Evolutionary conservation across 2,113 vertebrate genomes (phyloP).

Genomic region (Grantiella picta): DNA sequence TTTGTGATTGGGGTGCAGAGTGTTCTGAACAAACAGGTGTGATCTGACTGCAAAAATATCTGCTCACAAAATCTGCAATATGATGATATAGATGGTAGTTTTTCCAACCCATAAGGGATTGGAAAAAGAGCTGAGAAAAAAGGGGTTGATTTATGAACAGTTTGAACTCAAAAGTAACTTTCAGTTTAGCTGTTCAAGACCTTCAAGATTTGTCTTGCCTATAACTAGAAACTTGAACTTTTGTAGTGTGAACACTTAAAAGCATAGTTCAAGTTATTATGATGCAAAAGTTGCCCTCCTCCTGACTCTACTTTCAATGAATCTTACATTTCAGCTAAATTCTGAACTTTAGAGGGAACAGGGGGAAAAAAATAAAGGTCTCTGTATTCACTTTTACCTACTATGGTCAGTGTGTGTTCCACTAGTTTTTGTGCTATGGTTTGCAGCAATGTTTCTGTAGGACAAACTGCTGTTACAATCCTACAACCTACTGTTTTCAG

Average conservation of each 20-base stretch:
- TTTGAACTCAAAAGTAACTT: constrained; percentile 5
- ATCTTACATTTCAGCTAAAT: not conserved
- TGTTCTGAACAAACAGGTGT: not conserved
- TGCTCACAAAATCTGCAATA: not conserved
- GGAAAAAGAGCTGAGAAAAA: not conserved
- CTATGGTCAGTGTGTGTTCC: not conserved
- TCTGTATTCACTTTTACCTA: not conserved
- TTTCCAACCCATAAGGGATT: not conserved
- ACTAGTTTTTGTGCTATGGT: not conserved
- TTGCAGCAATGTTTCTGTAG: not conserved
- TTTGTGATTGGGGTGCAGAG: not conserved
- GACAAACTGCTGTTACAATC: not conserved
- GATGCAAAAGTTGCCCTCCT: not conserved
- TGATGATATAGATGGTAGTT: not conserved
- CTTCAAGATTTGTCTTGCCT: not conserved
- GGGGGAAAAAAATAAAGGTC: not conserved
- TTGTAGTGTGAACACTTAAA: not conserved
- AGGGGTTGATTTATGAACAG: not conserved
- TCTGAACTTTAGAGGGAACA: not conserved
- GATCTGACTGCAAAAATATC: not conserved
- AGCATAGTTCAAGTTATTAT: not conserved
- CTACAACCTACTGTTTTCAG: not conserved
- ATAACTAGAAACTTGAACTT: not conserved
- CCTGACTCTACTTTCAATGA: not conserved
- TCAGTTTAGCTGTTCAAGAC: not conserved